Base-by-base conservation (phyloP, 2,888 invertebrate genomes). In the Plutella xylostella region DNA sequence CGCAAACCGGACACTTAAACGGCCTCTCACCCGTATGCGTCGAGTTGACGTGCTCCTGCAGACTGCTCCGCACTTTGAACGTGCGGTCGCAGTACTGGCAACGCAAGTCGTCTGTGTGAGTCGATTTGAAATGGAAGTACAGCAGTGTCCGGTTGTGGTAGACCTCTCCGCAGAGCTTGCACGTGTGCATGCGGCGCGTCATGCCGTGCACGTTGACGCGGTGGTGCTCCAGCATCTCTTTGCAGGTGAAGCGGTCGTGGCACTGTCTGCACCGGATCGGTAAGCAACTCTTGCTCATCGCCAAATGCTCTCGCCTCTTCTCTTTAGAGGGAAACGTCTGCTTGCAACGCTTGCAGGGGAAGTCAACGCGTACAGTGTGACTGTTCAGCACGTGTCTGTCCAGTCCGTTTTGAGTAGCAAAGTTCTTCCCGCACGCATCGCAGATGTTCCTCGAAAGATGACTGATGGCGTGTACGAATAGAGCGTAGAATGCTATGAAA, bases 391-490 rank as follows among this genome's bases (percentile, higher is more conserved):
- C 33, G 35, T 50, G 51, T 5, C 15, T 15, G 1, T 18, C 25
- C 6, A 50, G 33, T 2, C 51, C 50, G 3, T 17, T 7, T 0
- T 19, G 7, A 3, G 54, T 50, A 28, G 49, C 48, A 19, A 45
- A 51, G 20, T 47, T 42, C 11, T 42, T 46, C 11, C 53, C 55
- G 37, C 55, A 51, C 14, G 28, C 19, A n/a, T 48, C 46, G 25
- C 51, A 51, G 5, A 50, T 42, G 15, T 46, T 39, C 11, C 7
- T 14, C 25, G 7, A 9, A 14, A 38, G 50, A 38, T 47, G 44
- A 1, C 5, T 33, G 28, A 33, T 31, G 4, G 33, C 19, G 39
- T 47, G 47, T 4, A 15, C 11, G 35, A 21, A 38, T 4, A 47
- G 44, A 2, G 18, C 18, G 40, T 43, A 21, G 30, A 47, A 22